Evolutionary conservation across 2,888 invertebrate genomes (phyloP), one percentile per base, ranked within the genome.

Genomic region (Lottia scabra): DNA sequence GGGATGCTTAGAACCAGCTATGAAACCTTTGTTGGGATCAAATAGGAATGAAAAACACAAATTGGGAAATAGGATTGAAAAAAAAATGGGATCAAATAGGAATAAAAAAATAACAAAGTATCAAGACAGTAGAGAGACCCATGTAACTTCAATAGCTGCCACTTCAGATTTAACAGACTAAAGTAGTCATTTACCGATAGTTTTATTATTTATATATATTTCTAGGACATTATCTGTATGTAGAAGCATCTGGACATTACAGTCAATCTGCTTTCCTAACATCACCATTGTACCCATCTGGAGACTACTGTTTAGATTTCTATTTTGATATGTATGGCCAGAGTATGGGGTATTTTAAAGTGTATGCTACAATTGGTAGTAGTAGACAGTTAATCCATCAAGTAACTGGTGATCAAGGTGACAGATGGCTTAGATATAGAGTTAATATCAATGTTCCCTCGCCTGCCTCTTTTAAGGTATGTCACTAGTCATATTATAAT

Each of bases 301-400:
- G 84, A 0, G 76, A 77, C 30, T 84, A 84, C 67, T 85, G 85
- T 73, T 75, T 85, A 30, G 74, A 78, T 67, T 83, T 85, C 72
- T 83, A 79, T 74, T 84, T 80, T 71, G 77, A 84, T 71, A 83
- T 85, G 85, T 80, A 81, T 65, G 86, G 86, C 2, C 63, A 67
- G 12, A 73, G 80, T 65, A 83, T 80, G 56, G 85, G 83, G 12
- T 68, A 64, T 10, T 74, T 86, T 16, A 72, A 73, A 19, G 72
- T 83, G 43, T 77, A 77, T 67, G 74, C 77, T n/a, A 64, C 77
- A 2, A 43, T 71, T 64, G 78, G 78, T 27, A 44, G 67, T 45
- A 63, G 15, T 10, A 65, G 70, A 13, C n/a, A 46, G 16, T 16
- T 64, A 43, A 62, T 68, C 27, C 68, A 68, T 44, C 19, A 26